These are phyloP conservation scores for Hypsopygia costalis DNA, from an alignment of 2,888 invertebrate genomes.

Conservation along the genomic window DNA sequence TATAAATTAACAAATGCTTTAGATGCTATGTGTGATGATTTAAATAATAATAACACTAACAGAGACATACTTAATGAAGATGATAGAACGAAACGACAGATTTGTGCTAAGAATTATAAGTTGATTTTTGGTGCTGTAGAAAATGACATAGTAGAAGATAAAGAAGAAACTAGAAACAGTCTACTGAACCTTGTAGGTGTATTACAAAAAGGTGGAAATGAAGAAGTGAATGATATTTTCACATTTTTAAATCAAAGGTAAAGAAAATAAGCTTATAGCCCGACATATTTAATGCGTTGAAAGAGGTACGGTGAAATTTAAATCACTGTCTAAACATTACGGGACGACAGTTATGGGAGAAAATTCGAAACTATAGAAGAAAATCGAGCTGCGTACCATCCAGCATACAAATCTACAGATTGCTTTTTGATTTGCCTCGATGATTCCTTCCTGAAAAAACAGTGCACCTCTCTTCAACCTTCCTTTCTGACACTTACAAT, in stretches of 20 bases:
- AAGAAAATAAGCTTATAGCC: too few relatives aligned
- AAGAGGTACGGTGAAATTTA: too few relatives aligned
- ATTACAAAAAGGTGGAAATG: constrained; percentile 26
- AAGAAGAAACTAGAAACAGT: constrained; percentile 33
- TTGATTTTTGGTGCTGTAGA: constrained; percentile 42
- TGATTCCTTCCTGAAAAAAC: too few relatives aligned
- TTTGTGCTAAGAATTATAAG: constrained; percentile 54
- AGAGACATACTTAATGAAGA: constrained; percentile 47
- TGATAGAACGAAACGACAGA: constrained; percentile 40
- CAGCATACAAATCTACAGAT: too few relatives aligned
- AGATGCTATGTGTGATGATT: constrained; percentile 39
- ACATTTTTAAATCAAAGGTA: constrained; percentile 51
- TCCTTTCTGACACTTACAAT: too few relatives aligned
- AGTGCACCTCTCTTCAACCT: too few relatives aligned
- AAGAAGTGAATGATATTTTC: constrained; percentile 35
- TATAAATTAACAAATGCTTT: constrained; percentile 44
- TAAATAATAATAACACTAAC: constrained; percentile 38
- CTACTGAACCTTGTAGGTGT: constrained; percentile 39
- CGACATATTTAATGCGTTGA: too few relatives aligned
- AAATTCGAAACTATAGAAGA: too few relatives aligned
- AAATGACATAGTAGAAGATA: constrained; percentile 35
- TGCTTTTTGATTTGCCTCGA: too few relatives aligned
- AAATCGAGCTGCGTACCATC: too few relatives aligned
- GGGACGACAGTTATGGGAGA: too few relatives aligned
- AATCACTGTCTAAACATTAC: too few relatives aligned